These are phyloP conservation scores for Trissonchulus sp. DNA, from an alignment of 2,888 invertebrate genomes.

Conservation along the genomic window DNA sequence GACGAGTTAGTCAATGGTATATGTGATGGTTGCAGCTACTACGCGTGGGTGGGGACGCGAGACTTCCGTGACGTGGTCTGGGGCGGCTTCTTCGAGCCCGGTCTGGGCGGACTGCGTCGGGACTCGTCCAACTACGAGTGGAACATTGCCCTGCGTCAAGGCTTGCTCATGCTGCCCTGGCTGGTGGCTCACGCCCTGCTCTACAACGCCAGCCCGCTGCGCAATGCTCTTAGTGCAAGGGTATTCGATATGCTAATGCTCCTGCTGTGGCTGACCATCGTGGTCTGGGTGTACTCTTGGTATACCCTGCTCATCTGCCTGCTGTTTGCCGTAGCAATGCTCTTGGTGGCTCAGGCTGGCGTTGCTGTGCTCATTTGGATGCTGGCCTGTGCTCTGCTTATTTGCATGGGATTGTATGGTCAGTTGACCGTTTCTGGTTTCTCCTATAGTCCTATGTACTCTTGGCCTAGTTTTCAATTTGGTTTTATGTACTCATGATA, in stretches of 20 bases:
- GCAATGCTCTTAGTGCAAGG: background rate
- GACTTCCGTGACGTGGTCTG: background rate
- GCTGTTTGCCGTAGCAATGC: background rate
- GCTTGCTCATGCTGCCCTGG: background rate
- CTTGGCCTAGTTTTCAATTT: too few relatives aligned
- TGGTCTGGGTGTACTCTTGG: background rate
- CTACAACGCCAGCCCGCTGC: background rate
- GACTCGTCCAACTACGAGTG: conserved; percentile 28
- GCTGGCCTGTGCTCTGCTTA: background rate
- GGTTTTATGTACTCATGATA: too few relatives aligned
- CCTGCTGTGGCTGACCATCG: background rate
- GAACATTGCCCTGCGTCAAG: background rate
- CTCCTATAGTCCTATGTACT: too few relatives aligned
- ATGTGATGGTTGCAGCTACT: background rate
- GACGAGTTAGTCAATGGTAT: too few relatives aligned
- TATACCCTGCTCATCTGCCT: background rate
- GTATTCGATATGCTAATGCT: background rate
- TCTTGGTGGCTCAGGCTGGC: background rate
- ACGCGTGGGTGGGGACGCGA: background rate
- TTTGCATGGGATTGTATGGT: background rate
- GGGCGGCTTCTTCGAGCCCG: conserved; percentile 26
- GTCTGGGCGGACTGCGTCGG: conserved; percentile 17
- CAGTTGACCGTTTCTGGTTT: too few relatives aligned
- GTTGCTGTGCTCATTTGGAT: background rate
- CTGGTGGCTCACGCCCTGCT: background rate